A percentile compares a stretch with the other conserved stretches of the same genome.
These are phyloP conservation scores for Cheilosia soror DNA, from an alignment of 2,888 invertebrate species.

Conservation along the genomic window DNA sequence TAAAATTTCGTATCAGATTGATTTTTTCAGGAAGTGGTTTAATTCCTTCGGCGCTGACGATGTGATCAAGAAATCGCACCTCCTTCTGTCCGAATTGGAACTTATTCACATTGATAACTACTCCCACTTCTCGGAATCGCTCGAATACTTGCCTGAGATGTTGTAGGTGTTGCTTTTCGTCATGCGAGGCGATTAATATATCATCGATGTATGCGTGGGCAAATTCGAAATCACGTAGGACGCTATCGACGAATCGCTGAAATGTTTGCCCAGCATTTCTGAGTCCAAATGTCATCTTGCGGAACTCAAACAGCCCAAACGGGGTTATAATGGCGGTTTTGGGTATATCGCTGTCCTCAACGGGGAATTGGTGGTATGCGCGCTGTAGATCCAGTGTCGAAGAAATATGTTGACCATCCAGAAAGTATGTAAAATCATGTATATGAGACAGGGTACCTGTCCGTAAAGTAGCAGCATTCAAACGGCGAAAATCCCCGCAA, in stretches of 20 bases:
- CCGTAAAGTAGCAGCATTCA: slow-evolving; percentile 6
- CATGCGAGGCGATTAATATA: slow-evolving; percentile 7
- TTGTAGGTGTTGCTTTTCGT: background rate
- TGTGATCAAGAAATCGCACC: too few species aligned
- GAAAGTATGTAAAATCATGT: slow-evolving; percentile 7
- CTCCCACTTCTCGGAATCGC: background rate
- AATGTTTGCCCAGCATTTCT: slow-evolving; percentile 80
- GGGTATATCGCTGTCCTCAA: slow-evolving; percentile 13
- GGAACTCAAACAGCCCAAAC: slow-evolving; percentile 79
- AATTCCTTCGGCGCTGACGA: too few species aligned
- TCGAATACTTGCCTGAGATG: background rate
- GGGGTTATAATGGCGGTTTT: slow-evolving; percentile 78
- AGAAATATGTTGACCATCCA: slow-evolving; percentile 10
- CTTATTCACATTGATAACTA: background rate
- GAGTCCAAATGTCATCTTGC: slow-evolving; percentile 79
- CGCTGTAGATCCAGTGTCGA: slow-evolving; percentile 22
- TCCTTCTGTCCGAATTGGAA: background rate
- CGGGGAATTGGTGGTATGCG: slow-evolving; percentile 30
- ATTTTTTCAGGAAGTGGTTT: too few species aligned
- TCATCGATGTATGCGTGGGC: slow-evolving; percentile 77
- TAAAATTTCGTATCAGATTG: too few species aligned
- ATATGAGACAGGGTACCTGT: slow-evolving; percentile 8
- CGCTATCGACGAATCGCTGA: slow-evolving; percentile 78
- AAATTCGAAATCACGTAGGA: slow-evolving; percentile 75
- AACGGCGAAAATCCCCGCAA: slow-evolving; percentile 22